Conservation (phyloP, 2,113 vertebrate genomes). For the Galemys pyrenaicus region DNA sequence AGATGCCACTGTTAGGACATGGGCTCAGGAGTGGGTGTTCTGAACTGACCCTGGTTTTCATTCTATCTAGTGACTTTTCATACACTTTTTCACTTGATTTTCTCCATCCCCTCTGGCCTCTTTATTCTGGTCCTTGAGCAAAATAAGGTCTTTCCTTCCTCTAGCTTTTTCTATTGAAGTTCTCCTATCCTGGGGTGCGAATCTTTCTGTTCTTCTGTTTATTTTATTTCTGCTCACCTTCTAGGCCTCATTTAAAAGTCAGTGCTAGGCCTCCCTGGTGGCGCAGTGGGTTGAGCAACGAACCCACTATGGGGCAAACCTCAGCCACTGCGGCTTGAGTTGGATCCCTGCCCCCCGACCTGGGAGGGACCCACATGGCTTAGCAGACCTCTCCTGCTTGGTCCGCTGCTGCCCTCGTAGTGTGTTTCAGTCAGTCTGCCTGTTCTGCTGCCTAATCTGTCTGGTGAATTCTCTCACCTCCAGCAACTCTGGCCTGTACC, state of each 20-base stretch:
- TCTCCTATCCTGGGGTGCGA: neutral
- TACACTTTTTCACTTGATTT: neutral
- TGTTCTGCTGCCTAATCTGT: no score
- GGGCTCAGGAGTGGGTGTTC: neutral
- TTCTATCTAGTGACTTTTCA: neutral
- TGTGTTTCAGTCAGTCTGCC: no score
- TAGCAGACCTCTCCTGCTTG: no score
- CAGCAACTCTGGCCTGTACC: no score
- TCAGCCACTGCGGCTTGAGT: no score
- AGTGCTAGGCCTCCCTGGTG: no score
- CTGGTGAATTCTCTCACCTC: no score
- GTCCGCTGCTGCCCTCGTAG: no score
- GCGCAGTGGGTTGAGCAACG: no score
- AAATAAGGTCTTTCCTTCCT: neutral
- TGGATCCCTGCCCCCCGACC: no score
- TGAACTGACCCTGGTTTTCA: neutral
- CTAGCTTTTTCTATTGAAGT: neutral
- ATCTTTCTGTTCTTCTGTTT: neutral
- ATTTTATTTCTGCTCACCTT: neutral
- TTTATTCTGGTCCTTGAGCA: neutral
- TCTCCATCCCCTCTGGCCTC: neutral
- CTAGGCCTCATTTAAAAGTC: neutral
- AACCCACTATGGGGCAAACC: no score
- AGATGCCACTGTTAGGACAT: neutral
- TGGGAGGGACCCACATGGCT: no score